Evolutionary conservation across 2,113 vertebrate species (phyloP), one percentile per base, ranked within the genome.

Genomic region (Chaetodon auriga): DNA sequence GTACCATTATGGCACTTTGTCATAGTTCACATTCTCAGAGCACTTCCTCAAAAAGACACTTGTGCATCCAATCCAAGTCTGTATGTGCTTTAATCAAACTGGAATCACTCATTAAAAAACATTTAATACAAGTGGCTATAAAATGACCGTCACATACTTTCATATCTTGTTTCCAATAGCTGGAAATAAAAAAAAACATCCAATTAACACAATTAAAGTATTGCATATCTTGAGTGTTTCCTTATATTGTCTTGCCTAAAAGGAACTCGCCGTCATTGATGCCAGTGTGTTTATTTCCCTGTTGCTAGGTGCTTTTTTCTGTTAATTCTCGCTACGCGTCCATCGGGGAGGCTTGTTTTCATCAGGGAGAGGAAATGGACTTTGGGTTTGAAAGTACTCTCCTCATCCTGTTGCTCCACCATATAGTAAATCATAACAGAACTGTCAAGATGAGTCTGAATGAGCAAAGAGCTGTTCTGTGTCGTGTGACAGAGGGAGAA

Each of bases 331-430:
- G 30, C 3, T 30, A 30, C 3, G 30, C 30, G 3, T 30, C 30
- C 30, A 30, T 30, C 78, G 4, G 21, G n/a, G 36, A 74, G 86
- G 86, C 36, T 62, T 90, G 72, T 87, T 86, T 85, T 85, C 54
- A 82, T 78, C 25, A 36, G 54, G 68, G 68, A 72, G 77, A 72
- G 77, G 81, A 86, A 82, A 83, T 77, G 45, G 51, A 72, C 70
- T 75, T n/a, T n/a, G 57, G 75, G 9, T 61, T 70, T 63, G 19
- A 75, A 79, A 77, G 70, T 66, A 18, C 54, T 72, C 57, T 72
- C 68, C 53, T 64, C 65, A 35, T 90, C 82, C 80, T 83, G 77
- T 87, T 21, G 30, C 81, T 75, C 57, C 45, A 10, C 45, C 30
- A 30, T 72, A 23, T 25, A 41, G 18, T 78, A 58, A 83, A 60